A percentile compares a stretch with the other conserved stretches of the same genome.
Conservation (phyloP, 2,797 vertebrate genomes). For the Alectoris magna region DNA sequence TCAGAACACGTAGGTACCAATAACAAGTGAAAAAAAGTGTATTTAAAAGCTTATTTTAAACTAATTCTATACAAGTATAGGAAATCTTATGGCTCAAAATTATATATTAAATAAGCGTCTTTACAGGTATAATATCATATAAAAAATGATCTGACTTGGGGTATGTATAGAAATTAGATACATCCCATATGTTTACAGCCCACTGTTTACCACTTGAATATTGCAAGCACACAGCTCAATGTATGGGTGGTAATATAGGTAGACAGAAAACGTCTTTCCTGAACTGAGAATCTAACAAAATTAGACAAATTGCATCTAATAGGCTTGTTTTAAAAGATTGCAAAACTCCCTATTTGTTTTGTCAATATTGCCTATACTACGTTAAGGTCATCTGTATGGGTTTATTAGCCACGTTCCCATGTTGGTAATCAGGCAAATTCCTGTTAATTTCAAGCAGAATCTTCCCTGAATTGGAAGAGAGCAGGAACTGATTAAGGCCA, state of each 20-base stretch:
- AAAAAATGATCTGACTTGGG: not conserved
- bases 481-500: not conserved
- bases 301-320: slow-evolving; percentile 1
- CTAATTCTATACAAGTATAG: not conserved
- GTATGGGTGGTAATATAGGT: not conserved
- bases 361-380: slow-evolving; percentile 59
- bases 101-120: not conserved
- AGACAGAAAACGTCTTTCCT: slow-evolving; percentile 14
- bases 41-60: slow-evolving; percentile 25
- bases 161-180: not conserved
- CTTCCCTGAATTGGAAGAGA: not conserved
- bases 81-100: slow-evolving; percentile 6
- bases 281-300: slow-evolving; percentile 19
- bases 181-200: not conserved
- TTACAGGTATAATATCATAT: not conserved
- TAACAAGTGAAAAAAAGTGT: slow-evolving; percentile 9
- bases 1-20: not conserved
- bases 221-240: not conserved
- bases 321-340: slow-evolving; percentile 12
- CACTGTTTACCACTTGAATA: not conserved
- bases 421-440: not conserved
- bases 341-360: slow-evolving; percentile 50
- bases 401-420: not conserved
- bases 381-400: slow-evolving; percentile 23
- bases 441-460: slow-evolving; percentile 32